Evolutionary conservation across 1,140 invertebrate genomes (phyloP).

Genomic region (Meloidogyne chitwoodi): DNA sequence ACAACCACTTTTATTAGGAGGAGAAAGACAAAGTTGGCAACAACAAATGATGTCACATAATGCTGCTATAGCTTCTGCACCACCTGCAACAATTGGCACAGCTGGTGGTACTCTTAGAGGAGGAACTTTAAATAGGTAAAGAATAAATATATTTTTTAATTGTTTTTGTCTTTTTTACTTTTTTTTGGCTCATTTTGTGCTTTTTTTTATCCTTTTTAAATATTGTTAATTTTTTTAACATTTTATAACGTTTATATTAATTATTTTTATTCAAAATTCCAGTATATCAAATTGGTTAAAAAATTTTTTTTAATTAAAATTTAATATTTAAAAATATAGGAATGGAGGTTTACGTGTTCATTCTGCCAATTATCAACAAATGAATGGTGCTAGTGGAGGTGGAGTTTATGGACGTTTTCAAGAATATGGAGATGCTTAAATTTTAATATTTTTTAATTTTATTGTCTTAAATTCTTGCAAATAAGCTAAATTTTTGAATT

Average conservation of each 20-base stretch:
- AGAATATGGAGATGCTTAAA: slow-evolving; percentile 13
- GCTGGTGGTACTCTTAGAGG: slow-evolving; percentile 1
- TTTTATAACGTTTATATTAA: no score
- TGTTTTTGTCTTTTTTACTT: neutral
- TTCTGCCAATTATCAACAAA: slow-evolving; percentile 15
- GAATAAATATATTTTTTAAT: neutral
- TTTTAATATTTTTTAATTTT: neutral
- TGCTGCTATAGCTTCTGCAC: slow-evolving; percentile 6
- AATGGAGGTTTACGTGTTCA: slow-evolving; percentile 7
- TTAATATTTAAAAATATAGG: no score
- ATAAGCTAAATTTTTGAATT: neutral
- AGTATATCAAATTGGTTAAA: no score
- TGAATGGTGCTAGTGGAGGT: neutral
- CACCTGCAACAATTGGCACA: neutral
- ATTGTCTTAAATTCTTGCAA: neutral
- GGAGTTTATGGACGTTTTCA: slow-evolving; percentile 17
- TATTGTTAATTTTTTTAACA: no score
- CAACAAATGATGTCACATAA: slow-evolving; percentile 11
- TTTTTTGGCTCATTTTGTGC: neutral
- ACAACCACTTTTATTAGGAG: neutral
- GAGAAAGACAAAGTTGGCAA: slow-evolving; percentile 13
- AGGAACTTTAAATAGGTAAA: slow-evolving; percentile 16
- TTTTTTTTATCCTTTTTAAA: neutral
- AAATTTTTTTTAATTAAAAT: no score
- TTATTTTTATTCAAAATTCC: no score